Conservation (phyloP, 2,797 vertebrate genomes). For the Anas bernieri region DNA sequence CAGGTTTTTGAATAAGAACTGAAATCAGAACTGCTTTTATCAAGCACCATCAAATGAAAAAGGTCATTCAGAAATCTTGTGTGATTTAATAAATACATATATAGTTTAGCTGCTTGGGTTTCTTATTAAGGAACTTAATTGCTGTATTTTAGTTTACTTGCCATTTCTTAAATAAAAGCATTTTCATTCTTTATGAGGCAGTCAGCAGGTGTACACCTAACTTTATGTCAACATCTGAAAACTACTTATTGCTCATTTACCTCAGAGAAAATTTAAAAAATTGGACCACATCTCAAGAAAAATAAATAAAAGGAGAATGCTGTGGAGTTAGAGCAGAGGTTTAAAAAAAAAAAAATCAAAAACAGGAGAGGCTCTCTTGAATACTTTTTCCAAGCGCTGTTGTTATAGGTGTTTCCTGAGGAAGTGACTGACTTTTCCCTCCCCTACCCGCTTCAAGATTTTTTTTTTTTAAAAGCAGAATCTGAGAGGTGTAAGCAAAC, state of each 20-base stretch:
- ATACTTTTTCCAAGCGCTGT: slow-evolving; percentile 64
- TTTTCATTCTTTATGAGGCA: slow-evolving; percentile 63
- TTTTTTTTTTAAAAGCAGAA: background rate
- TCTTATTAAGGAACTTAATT: slow-evolving; percentile 48
- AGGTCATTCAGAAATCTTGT: slow-evolving; percentile 50
- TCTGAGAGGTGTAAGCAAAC: background rate
- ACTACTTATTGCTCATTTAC: slow-evolving; percentile 65
- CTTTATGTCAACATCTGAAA: slow-evolving; percentile 66
- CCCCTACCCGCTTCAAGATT: background rate
- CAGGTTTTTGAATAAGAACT: slow-evolving; percentile 4
- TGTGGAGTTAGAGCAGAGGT: slow-evolving; percentile 20
- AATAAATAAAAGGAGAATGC: slow-evolving; percentile 64
- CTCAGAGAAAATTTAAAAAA: slow-evolving; percentile 38
- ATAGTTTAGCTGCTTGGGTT: slow-evolving; percentile 21
- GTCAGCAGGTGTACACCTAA: slow-evolving; percentile 66
- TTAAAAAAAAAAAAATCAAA: background rate
- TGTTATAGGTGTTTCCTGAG: slow-evolving; percentile 77
- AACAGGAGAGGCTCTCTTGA: slow-evolving; percentile 57
- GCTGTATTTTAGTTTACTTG: slow-evolving; percentile 40
- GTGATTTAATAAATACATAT: slow-evolving; percentile 40
- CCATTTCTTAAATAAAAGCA: slow-evolving; percentile 50
- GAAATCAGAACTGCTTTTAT: slow-evolving; percentile 8
- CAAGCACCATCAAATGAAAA: slow-evolving; percentile 42
- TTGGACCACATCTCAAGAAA: slow-evolving; percentile 38
- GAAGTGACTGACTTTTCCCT: slow-evolving; percentile 46